A percentile compares a stretch with the other conserved stretches of the same genome.
These are phyloP conservation scores for Catajapyx aquilonaris DNA, from an alignment of 1,140 invertebrate species.

Conservation along the genomic window DNA sequence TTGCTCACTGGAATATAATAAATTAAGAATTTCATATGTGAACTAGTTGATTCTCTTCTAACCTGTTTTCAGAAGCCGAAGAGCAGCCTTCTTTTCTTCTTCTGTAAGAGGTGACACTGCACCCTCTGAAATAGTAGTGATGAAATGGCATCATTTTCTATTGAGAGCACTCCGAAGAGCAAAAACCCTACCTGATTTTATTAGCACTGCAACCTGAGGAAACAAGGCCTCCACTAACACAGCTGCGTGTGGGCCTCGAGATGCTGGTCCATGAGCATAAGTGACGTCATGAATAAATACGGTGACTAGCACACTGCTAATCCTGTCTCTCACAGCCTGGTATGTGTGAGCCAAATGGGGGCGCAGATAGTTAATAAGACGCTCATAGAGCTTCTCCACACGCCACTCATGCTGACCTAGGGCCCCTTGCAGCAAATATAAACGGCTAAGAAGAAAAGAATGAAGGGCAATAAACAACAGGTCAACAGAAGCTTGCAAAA, in stretches of 20 bases:
- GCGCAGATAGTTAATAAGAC: slow-evolving; percentile 26
- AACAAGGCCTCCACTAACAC: background rate
- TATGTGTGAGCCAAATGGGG: slow-evolving; percentile 36
- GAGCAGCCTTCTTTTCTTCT: slow-evolving; percentile 24
- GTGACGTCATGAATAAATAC: slow-evolving; percentile 34
- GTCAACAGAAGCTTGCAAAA: no score
- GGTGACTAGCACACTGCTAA: slow-evolving; percentile 35
- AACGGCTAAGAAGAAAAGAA: slow-evolving; percentile 24
- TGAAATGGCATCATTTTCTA: no score
- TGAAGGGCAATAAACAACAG: no score
- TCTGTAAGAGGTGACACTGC: no score
- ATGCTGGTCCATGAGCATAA: slow-evolving; percentile 10
- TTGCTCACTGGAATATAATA: slow-evolving; percentile 35
- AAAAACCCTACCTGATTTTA: no score
- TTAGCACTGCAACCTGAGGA: background rate
- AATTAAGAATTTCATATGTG: slow-evolving; percentile 20
- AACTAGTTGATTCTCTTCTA: slow-evolving; percentile 8
- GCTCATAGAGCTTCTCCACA: slow-evolving; percentile 33
- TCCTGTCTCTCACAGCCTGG: slow-evolving; percentile 54
- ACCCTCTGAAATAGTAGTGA: no score
- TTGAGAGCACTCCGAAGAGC: no score
- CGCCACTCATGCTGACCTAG: slow-evolving; percentile 49
- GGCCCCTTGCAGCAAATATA: slow-evolving; percentile 35
- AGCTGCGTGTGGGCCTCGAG: background rate
- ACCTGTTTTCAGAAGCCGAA: slow-evolving; percentile 29